Conservation (phyloP, 2,797 vertebrate species). For the Sebastes diploproa region DNA sequence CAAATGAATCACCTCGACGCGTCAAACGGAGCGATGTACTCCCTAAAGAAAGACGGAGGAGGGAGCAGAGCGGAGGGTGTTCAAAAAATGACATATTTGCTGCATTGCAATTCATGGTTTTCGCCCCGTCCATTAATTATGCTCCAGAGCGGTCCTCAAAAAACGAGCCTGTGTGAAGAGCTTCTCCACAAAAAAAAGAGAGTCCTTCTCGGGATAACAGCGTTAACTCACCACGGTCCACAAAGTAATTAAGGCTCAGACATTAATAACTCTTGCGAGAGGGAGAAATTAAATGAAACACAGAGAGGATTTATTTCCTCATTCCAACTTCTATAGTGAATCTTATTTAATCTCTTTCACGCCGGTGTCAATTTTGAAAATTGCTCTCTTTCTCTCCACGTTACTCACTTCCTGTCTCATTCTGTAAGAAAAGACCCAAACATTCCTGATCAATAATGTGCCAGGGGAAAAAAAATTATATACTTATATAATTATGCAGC, state of each 20-base stretch:
- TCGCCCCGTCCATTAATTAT: slow-evolving; percentile 60
- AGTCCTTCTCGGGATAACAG: slow-evolving; percentile 56
- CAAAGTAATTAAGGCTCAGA: slow-evolving; percentile 69
- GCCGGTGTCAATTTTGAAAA: slow-evolving; percentile 42
- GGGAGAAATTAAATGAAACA: slow-evolving; percentile 64
- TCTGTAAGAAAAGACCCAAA: slow-evolving; percentile 39
- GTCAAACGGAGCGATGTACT: slow-evolving; percentile 31
- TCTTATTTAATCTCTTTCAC: slow-evolving; percentile 48
- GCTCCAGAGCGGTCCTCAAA: slow-evolving; percentile 31
- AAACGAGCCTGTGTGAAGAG: slow-evolving; percentile 43
- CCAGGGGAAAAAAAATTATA: slow-evolving; percentile 21
- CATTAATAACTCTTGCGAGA: slow-evolving; percentile 66
- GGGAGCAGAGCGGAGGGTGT: slow-evolving; percentile 6
- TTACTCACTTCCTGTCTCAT: slow-evolving; percentile 32
- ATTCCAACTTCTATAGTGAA: slow-evolving; percentile 40
- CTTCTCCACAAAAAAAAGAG: slow-evolving; percentile 33
- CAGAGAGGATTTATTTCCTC: slow-evolving; percentile 63
- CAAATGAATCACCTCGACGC: slow-evolving; percentile 41
- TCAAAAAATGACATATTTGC: slow-evolving; percentile 44
- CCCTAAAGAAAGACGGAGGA: slow-evolving; percentile 37
- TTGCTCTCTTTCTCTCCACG: background rate
- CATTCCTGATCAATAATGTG: slow-evolving; percentile 56
- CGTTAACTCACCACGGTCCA: slow-evolving; percentile 34
- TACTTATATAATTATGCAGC: too few relatives aligned
- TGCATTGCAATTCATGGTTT: slow-evolving; percentile 69